Conservation (phyloP, 2,888 invertebrate genomes). For the Xylocampa areola region DNA sequence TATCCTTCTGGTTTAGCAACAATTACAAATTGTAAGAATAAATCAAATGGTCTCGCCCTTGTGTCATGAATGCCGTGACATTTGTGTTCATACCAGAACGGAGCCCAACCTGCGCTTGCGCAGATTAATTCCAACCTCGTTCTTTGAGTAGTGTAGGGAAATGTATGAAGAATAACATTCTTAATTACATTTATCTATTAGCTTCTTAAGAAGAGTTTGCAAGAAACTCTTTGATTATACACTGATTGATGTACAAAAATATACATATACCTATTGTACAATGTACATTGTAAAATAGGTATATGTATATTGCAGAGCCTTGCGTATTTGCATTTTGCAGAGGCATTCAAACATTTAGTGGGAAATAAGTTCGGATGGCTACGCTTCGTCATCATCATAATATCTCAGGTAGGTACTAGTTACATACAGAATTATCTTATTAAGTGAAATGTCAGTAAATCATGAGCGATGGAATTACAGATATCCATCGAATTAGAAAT, state of each 20-base stretch:
- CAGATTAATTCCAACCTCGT: slow-evolving; percentile 68
- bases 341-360: neutral
- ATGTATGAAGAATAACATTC: slow-evolving; percentile 66
- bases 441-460: slow-evolving; percentile 33
- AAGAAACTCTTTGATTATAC: neutral
- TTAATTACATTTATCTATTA: neutral
- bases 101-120: slow-evolving; percentile 59
- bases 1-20: slow-evolving; percentile 30
- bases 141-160: slow-evolving; percentile 67
- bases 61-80: slow-evolving; percentile 77
- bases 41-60: slow-evolving; percentile 71
- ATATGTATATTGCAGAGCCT: too few species aligned
- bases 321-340: slow-evolving; percentile 5
- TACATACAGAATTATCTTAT: too few species aligned
- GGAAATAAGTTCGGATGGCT: slow-evolving; percentile 5
- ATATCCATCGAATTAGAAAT: slow-evolving; percentile 22
- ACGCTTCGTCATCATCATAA: slow-evolving; percentile 1
- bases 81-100: slow-evolving; percentile 69
- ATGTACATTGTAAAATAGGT: too few species aligned
- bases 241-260: neutral
- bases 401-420: too few species aligned
- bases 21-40: slow-evolving; percentile 55
- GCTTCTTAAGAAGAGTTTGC: slow-evolving; percentile 1
- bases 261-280: neutral
- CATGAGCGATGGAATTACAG: slow-evolving; percentile 9